Conservation (phyloP, 1,140 invertebrate species). For the Monomorium pharaonis region DNA sequence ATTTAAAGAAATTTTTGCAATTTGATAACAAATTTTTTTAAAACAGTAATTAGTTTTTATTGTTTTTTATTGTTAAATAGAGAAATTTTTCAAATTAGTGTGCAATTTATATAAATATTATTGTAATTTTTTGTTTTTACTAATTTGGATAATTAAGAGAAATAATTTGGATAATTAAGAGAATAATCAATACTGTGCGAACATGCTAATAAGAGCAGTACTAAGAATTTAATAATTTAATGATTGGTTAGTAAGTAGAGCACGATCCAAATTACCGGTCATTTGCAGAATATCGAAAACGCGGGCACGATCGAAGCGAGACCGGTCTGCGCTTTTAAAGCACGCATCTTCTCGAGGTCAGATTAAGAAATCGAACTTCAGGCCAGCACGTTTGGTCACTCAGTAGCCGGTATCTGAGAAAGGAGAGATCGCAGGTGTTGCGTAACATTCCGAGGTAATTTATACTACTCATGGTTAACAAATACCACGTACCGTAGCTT, state of each 20-base stretch:
- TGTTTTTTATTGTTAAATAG: background rate
- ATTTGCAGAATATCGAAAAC: background rate
- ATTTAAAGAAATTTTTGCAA: background rate
- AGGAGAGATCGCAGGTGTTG: constrained; percentile 79
- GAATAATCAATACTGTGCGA: background rate
- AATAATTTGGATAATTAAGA: background rate
- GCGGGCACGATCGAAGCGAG: background rate
- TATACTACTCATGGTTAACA: constrained; percentile 60
- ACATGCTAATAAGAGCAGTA: background rate
- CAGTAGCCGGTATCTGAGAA: constrained; percentile 64
- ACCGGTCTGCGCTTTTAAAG: background rate
- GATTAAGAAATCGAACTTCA: constrained; percentile 64
- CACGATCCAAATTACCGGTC: background rate
- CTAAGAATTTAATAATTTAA: background rate
- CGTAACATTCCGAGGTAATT: constrained; percentile 73
- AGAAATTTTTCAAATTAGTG: background rate
- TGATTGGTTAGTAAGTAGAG: background rate
- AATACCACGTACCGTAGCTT: constrained; percentile 42
- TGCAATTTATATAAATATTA: background rate
- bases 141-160: background rate
- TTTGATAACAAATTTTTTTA: background rate
- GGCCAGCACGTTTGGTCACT: background rate
- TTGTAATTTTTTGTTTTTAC: background rate
- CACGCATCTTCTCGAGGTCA: constrained; percentile 54
- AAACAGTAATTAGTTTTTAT: background rate